Conservation (phyloP, 2,888 invertebrate species). For the Drosophila anomalata region DNA sequence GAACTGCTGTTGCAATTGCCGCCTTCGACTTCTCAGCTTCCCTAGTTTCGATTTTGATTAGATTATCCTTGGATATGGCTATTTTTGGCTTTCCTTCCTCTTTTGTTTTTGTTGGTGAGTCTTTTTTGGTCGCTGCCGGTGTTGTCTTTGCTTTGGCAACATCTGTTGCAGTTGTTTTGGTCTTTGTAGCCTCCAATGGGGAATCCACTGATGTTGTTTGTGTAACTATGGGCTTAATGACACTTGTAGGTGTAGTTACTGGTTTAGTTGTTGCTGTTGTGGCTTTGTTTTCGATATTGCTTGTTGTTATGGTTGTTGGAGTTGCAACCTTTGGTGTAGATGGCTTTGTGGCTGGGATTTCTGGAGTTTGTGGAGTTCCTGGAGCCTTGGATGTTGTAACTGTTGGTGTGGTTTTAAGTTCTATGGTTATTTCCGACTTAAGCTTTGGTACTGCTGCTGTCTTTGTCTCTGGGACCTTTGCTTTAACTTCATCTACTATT, state of each 20-base stretch:
- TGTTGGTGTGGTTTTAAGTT: slow-evolving; percentile 38
- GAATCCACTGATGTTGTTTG: slow-evolving; percentile 4
- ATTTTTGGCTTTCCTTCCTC: slow-evolving; percentile 1
- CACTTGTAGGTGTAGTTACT: slow-evolving; percentile 26
- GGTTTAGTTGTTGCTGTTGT: neutral
- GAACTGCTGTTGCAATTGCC: neutral
- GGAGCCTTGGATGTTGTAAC: slow-evolving; percentile 4
- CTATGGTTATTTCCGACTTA: slow-evolving; percentile 43
- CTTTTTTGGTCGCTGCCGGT: neutral
- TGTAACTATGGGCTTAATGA: slow-evolving; percentile 8
- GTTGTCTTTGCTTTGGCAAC: slow-evolving; percentile 1
- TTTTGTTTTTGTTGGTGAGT: slow-evolving; percentile 10
- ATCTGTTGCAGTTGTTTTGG: neutral
- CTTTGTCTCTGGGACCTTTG: slow-evolving; percentile 21
- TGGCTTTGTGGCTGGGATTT: neutral
- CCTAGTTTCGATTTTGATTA: slow-evolving; percentile 39
- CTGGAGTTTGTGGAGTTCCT: neutral
- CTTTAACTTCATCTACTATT: neutral
- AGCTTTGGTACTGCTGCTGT: slow-evolving; percentile 55
- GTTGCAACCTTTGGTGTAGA: slow-evolving; percentile 26
- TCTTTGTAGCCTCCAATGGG: neutral
- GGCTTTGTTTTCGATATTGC: neutral
- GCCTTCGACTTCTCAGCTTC: neutral
- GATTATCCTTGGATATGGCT: neutral
- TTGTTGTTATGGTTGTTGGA: neutral